Evolutionary conservation across 1,140 invertebrate genomes (phyloP), one percentile per base, ranked within the genome.

Genomic region (Phymastichus coffea): DNA sequence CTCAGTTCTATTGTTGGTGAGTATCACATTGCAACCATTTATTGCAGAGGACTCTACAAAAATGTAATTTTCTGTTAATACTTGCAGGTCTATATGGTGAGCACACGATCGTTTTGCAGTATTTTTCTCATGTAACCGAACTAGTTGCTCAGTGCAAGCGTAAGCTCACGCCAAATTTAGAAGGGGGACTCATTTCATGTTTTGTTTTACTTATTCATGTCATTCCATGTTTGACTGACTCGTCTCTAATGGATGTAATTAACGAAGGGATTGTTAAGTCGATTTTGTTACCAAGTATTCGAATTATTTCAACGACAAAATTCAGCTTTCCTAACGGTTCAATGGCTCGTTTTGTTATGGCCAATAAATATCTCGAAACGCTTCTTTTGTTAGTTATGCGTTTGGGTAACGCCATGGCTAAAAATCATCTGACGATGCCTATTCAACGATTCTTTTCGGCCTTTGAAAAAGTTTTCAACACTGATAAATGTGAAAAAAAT

Each of bases 31-130:
- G n/a, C n/a, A 47, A 12, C 41, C 8, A 15, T 6, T 9, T 17
- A 20, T 1, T 20, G 1, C 6, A 33, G 6, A 33, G 12, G 12
- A 33, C 6, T 7, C 28, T 6, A 40, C n/a, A 40, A 15, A 40
- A 14, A 6, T 33, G 49, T 46, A 48, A 20, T 49, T 63, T 64
- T 55, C 49, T 59, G 22, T 38, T 25, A 15, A 35, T 54, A 48
- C 55, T 80, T 81, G 38, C 71, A 90, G 88, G 86, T 62, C 81
- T 97, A 61, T 98, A 97, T 78, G 95, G 95, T 41, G 94, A 97
- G 73, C 91, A 96, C 69, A 87, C 98, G 43, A 91, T 99, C 64
- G 82, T 98, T 30, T 80, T 95, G 30, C 97, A 99, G 80, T 99
- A 98, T 75, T 83, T 99, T 49, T 92, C 94, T 1, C 93, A 97